phyloP scores from a whole-genome alignment of 2,888 invertebrate species.

The Exephanes ischioxanthus region DNA sequence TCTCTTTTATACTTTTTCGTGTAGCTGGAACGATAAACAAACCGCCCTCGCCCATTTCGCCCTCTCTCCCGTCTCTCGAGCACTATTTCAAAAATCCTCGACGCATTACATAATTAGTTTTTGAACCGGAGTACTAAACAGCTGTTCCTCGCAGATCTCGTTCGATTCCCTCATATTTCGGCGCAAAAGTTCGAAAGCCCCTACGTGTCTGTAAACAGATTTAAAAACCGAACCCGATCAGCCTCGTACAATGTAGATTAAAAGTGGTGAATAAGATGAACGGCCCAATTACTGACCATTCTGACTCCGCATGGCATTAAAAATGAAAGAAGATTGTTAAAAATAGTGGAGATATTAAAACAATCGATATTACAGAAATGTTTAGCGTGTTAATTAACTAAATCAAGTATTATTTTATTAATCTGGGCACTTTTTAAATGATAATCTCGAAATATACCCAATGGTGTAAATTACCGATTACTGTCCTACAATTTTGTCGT shows the following conservation, averaged over 20 bases:
- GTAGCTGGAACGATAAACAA: slow-evolving; percentile 11
- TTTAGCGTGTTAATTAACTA: too few relatives aligned
- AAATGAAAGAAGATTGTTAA: too few relatives aligned
- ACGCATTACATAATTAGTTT: slow-evolving; percentile 75
- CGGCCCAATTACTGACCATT: background rate
- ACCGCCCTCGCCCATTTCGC: background rate
- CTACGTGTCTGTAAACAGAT: slow-evolving; percentile 74
- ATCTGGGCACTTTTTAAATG: too few relatives aligned
- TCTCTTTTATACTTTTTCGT: slow-evolving; percentile 7
- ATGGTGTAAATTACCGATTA: too few relatives aligned
- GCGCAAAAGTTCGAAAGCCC: slow-evolving; percentile 75
- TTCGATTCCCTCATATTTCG: slow-evolving; percentile 78
- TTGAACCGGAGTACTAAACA: slow-evolving; percentile 75
- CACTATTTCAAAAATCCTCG: background rate
- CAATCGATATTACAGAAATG: too few relatives aligned
- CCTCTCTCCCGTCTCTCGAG: slow-evolving; percentile 4
- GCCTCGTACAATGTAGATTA: background rate
- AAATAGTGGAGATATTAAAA: too few relatives aligned
- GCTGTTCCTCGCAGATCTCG: slow-evolving; percentile 78
- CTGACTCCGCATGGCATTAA: too few relatives aligned
- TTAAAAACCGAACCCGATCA: background rate
- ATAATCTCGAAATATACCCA: too few relatives aligned
- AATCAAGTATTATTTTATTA: too few relatives aligned
- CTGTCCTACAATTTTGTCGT: too few relatives aligned
- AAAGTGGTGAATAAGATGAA: background rate